phyloP scores from a whole-genome alignment of 2,797 vertebrate genomes.

The Dermochelys coriacea region DNA sequence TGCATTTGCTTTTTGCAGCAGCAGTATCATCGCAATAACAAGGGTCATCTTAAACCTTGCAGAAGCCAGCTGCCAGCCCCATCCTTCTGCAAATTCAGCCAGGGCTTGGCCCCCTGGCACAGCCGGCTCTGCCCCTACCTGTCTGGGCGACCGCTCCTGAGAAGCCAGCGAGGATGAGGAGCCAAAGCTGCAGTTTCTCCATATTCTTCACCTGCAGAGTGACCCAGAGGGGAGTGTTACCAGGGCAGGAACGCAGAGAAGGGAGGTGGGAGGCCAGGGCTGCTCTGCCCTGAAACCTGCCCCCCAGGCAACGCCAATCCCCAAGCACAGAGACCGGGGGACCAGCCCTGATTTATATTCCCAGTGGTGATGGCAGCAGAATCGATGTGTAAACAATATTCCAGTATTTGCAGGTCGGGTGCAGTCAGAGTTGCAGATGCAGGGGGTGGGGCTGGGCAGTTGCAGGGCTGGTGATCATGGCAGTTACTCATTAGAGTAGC shows the following conservation, averaged over 20 bases:
- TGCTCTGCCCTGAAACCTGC: background rate
- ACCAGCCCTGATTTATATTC: constrained; percentile 9
- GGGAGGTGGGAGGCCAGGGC: background rate
- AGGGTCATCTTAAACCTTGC: background rate
- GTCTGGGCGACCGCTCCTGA: background rate
- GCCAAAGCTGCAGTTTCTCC: constrained; percentile 1
- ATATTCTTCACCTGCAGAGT: background rate
- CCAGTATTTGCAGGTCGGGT: background rate
- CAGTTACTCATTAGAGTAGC: too few relatives aligned
- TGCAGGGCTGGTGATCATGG: too few relatives aligned
- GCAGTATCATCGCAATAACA: too few relatives aligned
- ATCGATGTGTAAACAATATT: constrained; percentile 24
- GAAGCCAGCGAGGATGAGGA: background rate
- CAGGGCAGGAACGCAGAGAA: background rate
- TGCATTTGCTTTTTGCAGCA: too few relatives aligned
- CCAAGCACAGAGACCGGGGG: too few relatives aligned
- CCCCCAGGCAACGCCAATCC: background rate
- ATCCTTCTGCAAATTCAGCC: background rate
- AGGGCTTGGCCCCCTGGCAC: background rate
- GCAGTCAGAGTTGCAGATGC: background rate
- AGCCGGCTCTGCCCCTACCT: background rate
- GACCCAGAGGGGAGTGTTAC: accelerated
- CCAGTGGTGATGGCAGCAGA: background rate
- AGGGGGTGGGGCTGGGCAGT: background rate
- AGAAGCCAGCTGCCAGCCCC: background rate